Evolutionary conservation across 2,113 vertebrate genomes (phyloP).

Genomic region (Proterorhinus semilunaris): DNA sequence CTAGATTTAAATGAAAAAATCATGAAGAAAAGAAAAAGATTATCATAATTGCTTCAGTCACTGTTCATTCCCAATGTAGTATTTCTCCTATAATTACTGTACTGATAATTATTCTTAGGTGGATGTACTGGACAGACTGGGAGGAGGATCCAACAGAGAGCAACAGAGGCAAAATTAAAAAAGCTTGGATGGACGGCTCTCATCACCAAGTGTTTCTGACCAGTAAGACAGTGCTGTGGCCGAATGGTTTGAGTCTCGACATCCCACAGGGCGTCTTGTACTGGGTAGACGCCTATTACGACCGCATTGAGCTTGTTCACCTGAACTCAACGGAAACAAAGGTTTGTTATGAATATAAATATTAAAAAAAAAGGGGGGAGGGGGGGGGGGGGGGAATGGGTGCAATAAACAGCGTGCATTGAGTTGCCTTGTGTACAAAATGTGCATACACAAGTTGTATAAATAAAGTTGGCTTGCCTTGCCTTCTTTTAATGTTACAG

Average conservation of each 20-base stretch:
- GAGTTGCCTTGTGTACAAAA: no score
- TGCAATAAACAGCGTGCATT: background rate
- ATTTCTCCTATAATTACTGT: background rate
- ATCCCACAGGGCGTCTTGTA: constrained; percentile 89
- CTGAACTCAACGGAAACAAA: constrained; percentile 88
- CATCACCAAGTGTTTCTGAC: constrained; percentile 91
- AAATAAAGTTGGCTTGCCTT: no score
- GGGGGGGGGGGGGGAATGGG: background rate
- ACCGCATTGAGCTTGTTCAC: constrained; percentile 93
- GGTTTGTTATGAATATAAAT: constrained; percentile 64
- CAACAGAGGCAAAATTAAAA: constrained; percentile 93
- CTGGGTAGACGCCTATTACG: constrained; percentile 98
- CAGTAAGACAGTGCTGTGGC: constrained; percentile 95
- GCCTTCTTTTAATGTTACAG: constrained; percentile 59
- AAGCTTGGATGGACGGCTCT: constrained; percentile 96
- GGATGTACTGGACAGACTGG: constrained; percentile 99
- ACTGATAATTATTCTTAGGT: constrained; percentile 71
- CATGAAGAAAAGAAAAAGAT: no score
- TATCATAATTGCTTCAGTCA: background rate
- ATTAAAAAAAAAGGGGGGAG: background rate
- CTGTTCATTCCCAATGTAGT: background rate
- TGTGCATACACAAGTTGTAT: no score
- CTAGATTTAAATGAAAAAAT: background rate
- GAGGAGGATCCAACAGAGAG: constrained; percentile 96
- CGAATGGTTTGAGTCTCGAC: constrained; percentile 94